Conservation (phyloP, 2,113 vertebrate genomes). For the Myodes glareolus region DNA sequence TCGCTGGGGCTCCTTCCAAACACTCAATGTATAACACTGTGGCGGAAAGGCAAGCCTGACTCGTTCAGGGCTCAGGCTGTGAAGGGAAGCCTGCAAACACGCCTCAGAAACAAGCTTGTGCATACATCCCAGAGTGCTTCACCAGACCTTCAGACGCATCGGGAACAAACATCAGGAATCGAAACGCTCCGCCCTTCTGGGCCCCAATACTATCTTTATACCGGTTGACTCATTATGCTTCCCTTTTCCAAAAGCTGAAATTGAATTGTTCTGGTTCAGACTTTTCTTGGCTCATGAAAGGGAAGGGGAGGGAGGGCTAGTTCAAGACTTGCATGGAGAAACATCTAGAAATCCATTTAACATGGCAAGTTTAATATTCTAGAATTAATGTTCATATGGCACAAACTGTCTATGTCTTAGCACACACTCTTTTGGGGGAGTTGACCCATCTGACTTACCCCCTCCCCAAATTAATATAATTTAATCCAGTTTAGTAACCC, state of each 20-base stretch:
- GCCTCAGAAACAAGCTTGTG: not conserved
- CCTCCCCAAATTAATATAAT: not conserved
- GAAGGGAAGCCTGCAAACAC: not conserved
- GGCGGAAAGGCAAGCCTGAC: slow-evolving; percentile 47
- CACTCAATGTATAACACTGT: slow-evolving; percentile 60
- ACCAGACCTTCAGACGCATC: slow-evolving; percentile 33
- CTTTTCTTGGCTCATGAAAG: slow-evolving; percentile 76
- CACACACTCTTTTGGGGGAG: not conserved
- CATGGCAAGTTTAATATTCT: slow-evolving; percentile 51
- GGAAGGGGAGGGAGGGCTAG: slow-evolving; percentile 46
- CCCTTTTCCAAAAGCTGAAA: slow-evolving; percentile 69
- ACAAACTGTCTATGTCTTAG: not conserved
- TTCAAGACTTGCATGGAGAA: slow-evolving; percentile 74
- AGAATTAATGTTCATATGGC: not conserved
- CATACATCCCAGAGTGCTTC: not conserved
- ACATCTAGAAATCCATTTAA: slow-evolving; percentile 74
- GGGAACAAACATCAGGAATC: not conserved
- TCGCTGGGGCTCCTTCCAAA: slow-evolving; percentile 78
- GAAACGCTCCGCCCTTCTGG: not conserved
- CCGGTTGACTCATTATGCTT: not conserved
- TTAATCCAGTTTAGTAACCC: not conserved
- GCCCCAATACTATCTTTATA: not conserved
- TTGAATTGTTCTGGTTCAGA: slow-evolving; percentile 76
- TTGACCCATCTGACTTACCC: not conserved
- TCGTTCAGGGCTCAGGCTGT: slow-evolving; percentile 41